Evolutionary conservation across 2,888 invertebrate species (phyloP).

Genomic region (Cephus sareptanus): DNA sequence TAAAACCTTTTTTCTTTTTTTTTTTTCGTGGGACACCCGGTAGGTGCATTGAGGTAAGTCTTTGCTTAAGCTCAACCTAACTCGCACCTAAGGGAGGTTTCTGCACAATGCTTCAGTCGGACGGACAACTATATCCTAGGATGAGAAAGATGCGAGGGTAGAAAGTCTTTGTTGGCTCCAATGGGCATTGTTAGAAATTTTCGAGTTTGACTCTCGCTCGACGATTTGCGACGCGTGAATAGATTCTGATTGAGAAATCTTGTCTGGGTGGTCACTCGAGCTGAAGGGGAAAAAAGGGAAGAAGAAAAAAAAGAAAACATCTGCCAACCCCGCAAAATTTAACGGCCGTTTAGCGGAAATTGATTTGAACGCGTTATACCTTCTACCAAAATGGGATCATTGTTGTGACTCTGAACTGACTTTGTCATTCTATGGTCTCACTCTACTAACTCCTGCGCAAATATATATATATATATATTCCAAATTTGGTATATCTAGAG

Average conservation of each 20-base stretch:
- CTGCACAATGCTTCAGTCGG: constrained; percentile 22
- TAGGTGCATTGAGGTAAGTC: background rate
- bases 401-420: constrained; percentile 27
- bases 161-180: constrained; percentile 19
- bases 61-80: constrained; percentile 20
- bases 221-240: constrained; percentile 43
- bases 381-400: constrained; percentile 34
- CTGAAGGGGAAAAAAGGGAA: constrained; percentile 10
- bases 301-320: constrained; percentile 37
- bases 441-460: background rate
- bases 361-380: constrained; percentile 39
- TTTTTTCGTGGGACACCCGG: background rate
- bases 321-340: constrained; percentile 50
- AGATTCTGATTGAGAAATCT: constrained; percentile 42
- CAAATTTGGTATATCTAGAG: background rate
- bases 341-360: constrained; percentile 48
- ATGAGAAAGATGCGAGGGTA: constrained; percentile 16
- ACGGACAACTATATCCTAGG: constrained; percentile 33
- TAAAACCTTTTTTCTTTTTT: background rate
- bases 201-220: constrained; percentile 36
- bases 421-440: background rate
- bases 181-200: constrained; percentile 29
- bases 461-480: background rate
- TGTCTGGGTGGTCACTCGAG: constrained; percentile 32
- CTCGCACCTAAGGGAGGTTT: constrained; percentile 22